Conservation (phyloP, 1,140 invertebrate genomes). For the Drosophila bocqueti region DNA sequence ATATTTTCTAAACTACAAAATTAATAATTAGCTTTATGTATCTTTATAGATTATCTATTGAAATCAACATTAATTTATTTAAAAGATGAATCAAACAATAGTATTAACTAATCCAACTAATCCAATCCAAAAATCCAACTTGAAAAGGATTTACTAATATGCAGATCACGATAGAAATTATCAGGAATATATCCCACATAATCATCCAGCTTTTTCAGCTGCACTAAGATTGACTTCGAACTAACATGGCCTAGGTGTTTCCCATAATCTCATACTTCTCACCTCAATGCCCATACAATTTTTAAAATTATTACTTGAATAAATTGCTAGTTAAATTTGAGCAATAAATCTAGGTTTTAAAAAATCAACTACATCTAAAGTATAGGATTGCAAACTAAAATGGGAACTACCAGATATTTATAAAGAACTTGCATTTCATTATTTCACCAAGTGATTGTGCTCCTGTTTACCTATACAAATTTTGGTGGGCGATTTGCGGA, state of each 20-base stretch:
- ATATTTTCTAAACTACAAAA: too few species aligned
- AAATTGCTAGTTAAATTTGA: neutral
- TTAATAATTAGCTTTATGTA: too few species aligned
- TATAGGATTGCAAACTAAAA: too few species aligned
- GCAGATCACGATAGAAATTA: too few species aligned
- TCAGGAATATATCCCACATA: too few species aligned
- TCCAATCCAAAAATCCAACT: too few species aligned
- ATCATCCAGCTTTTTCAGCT: too few species aligned
- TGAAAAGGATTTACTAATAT: too few species aligned
- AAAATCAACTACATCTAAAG: neutral
- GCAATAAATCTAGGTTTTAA: neutral
- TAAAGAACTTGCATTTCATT: neutral
- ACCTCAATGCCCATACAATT: neutral
- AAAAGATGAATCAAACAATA: too few species aligned
- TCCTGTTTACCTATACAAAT: neutral
- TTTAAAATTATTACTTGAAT: neutral
- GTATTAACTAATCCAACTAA: too few species aligned
- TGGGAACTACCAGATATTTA: neutral
- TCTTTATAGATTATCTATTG: too few species aligned
- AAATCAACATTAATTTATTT: too few species aligned
- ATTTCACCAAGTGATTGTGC: neutral
- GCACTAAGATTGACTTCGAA: neutral
- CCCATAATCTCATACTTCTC: neutral
- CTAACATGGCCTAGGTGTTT: neutral
- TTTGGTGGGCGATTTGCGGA: slow-evolving; percentile 28